Evolutionary conservation across 2,797 vertebrate genomes (phyloP).

Genomic region (Cirrhinus mrigala): DNA sequence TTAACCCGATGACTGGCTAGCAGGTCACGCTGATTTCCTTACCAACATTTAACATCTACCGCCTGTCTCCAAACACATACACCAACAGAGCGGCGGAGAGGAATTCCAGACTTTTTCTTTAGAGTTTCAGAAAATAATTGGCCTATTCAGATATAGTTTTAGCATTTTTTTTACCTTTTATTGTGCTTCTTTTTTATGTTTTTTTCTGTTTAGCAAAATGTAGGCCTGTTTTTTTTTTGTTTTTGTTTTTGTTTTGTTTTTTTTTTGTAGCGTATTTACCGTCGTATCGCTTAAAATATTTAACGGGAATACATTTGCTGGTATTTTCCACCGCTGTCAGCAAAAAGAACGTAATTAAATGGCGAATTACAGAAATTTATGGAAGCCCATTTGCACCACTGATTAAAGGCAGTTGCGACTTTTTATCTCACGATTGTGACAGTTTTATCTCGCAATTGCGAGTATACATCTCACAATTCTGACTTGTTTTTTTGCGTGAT

Average conservation of each 20-base stretch:
- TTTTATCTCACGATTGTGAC: too few relatives aligned
- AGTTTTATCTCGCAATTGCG: too few relatives aligned
- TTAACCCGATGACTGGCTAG: slow-evolving; percentile 81
- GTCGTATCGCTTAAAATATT: neutral
- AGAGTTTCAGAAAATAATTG: slow-evolving; percentile 2
- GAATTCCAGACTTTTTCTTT: slow-evolving; percentile 1
- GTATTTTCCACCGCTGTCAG: neutral
- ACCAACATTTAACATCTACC: slow-evolving; percentile 70
- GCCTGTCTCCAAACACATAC: slow-evolving; percentile 64
- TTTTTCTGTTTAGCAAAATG: neutral
- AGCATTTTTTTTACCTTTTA: neutral
- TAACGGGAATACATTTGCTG: neutral
- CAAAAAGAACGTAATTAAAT: neutral
- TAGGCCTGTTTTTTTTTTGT: neutral
- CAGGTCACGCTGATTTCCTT: slow-evolving; percentile 83
- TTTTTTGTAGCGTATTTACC: neutral
- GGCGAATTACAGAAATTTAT: neutral
- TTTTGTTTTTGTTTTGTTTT: too few relatives aligned
- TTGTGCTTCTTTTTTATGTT: neutral
- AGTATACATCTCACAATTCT: too few relatives aligned
- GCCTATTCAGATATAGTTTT: neutral
- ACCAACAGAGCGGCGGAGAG: slow-evolving; percentile 21
- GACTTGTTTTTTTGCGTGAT: too few relatives aligned
- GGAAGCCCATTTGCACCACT: too few relatives aligned
- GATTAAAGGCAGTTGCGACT: too few relatives aligned